Evolutionary conservation across 2,113 vertebrate genomes (phyloP).

Genomic region (Myodes glareolus): DNA sequence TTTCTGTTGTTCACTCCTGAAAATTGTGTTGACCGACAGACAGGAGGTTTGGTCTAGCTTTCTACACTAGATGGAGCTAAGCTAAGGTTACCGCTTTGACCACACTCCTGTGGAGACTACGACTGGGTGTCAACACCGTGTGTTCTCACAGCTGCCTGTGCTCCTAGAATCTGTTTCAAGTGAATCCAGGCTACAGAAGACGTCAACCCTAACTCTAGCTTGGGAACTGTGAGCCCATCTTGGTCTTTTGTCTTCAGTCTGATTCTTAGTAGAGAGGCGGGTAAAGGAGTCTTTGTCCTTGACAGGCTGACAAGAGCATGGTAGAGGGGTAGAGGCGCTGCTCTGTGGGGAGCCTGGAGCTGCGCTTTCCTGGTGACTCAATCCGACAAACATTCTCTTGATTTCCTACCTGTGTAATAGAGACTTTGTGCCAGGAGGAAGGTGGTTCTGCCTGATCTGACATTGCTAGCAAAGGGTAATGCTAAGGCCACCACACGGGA

Average conservation of each 20-base stretch:
- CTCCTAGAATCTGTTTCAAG: background rate
- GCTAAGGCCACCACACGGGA: background rate
- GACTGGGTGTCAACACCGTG: background rate
- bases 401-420: background rate
- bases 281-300: too few relatives aligned
- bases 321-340: too few relatives aligned
- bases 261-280: background rate
- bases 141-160: background rate
- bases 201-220: background rate
- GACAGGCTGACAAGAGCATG: background rate
- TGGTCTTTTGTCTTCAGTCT: constrained; percentile 10
- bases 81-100: background rate
- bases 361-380: constrained; percentile 3
- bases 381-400: background rate
- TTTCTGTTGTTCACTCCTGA: background rate
- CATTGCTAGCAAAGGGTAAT: background rate
- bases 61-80: background rate
- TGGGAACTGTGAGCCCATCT: background rate
- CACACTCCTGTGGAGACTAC: background rate
- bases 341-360: background rate
- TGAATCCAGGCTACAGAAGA: background rate
- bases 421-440: background rate
- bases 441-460: background rate
- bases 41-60: background rate
- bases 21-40: background rate